Evolutionary conservation across 1,140 invertebrate species (phyloP).

Genomic region (Dinothrombium tinctorium): DNA sequence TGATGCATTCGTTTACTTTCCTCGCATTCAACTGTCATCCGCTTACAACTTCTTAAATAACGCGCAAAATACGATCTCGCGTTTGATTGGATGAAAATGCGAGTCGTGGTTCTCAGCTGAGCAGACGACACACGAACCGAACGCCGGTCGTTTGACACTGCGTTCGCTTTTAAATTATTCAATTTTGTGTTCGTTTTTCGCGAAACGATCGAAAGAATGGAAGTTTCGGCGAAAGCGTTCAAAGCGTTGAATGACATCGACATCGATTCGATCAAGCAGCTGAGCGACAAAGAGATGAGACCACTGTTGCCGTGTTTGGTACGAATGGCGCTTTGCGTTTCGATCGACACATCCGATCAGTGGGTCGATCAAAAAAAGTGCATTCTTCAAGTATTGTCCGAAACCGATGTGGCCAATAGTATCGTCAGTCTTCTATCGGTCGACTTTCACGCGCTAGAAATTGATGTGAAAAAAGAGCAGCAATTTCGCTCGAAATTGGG

Average conservation of each 20-base stretch:
- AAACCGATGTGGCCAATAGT: conserved; percentile 77
- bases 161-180: no score
- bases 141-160: no score
- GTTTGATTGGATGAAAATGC: no score
- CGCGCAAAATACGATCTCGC: no score
- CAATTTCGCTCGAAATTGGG: conserved; percentile 34
- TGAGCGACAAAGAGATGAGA: conserved; percentile 44
- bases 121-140: no score
- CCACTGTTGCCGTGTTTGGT: conserved; percentile 72
- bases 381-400: conserved; percentile 61
- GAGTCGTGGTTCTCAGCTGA: no score
- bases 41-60: no score
- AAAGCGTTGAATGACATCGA: conserved; percentile 5
- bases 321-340: conserved; percentile 69
- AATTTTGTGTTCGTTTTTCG: no score
- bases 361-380: conserved; percentile 61
- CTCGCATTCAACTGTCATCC: no score
- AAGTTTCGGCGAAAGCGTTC: conserved; percentile 1
- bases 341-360: conserved; percentile 53
- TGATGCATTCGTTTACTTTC: no score
- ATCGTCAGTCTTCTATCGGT: conserved; percentile 77
- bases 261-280: conserved; percentile 16
- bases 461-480: conserved; percentile 64
- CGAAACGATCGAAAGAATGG: no score
- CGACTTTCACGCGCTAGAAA: conserved; percentile 75